Base-by-base conservation (phyloP, 30 jellyfish, hydroid and myxozoan species). In the Morbakka virulenta region DNA sequence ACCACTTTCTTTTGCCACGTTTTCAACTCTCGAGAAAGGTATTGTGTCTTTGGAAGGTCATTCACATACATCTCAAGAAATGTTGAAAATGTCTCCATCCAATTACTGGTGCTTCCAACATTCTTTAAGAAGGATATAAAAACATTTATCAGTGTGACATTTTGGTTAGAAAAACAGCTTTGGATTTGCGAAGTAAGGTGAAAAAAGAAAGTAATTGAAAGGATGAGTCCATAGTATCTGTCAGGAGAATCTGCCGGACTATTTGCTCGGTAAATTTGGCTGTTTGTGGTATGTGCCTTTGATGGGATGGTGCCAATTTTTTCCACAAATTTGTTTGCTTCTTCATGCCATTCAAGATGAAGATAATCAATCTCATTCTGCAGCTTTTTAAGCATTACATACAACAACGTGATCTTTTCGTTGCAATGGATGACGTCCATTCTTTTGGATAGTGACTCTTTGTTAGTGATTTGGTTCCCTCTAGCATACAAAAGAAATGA, bases 11-110 rank as follows among this genome's bases (percentile, higher is more conserved):
- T 35, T 27, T 69, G 75, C 81, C 81, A 69, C 26, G 74, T 32
- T 35, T 69, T n/a, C 26, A 69, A 30, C 26, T 31, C 77, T 2
- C 29, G 11, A 3, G 11, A 14, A 12, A 69, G 32, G 25, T 69
- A 69, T 17, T 74, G 76, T 57, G 81, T 74, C 30, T 35, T 74
- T 6, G 81, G 13, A 32, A 69, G 32, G 76, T 69, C 81, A 29
- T 20, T 4, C 74, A 4, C 21, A 35, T 29, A 69, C 76, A 69
- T 3, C 2, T 17, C 3, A 14, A 69, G 81, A 27, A 69, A 35
- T 14, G 24, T 35, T 17, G 74, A 32, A 53, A 69, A 69, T 35
- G n/a, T 69, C 14, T 35, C 30, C 35, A 2, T 6, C 81, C 81
- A 69, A 32, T 64, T 3, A 53, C 28, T 30, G 3, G 76, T 13